Percentiles rank a stretch among this genome's conserved stretches.
Evolutionary conservation across 2,888 invertebrate genomes (phyloP).

Genomic region (Spatulosminthurus flaviceps): DNA sequence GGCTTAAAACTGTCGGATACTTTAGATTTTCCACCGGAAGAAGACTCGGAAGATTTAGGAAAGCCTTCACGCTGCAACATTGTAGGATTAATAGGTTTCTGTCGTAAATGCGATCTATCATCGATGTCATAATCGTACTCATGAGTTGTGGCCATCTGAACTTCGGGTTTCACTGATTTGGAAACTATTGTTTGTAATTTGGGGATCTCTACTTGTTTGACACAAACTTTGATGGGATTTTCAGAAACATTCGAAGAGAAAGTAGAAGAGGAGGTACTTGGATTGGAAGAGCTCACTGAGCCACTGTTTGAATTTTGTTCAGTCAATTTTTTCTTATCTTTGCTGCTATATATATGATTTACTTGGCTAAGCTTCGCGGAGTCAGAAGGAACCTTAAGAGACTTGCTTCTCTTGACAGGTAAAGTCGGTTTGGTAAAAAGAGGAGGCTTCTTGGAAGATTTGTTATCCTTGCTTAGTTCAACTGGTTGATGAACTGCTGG

Average conservation of each 20-base stretch:
- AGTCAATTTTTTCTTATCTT: neutral
- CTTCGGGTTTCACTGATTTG: constrained; percentile 56
- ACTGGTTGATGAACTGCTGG: too few relatives aligned
- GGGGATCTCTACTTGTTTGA: constrained; percentile 62
- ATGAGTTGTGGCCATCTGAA: constrained; percentile 53
- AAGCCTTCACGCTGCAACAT: neutral
- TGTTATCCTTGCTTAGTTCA: neutral
- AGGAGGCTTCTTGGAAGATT: constrained; percentile 51
- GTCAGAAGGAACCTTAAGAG: constrained; percentile 64
- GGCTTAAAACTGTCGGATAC: neutral
- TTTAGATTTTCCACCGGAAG: neutral
- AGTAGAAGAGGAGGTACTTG: constrained; percentile 43
- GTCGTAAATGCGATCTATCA: constrained; percentile 43
- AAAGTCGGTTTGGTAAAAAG: constrained; percentile 64
- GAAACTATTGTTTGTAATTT: constrained; percentile 59
- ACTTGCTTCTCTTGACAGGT: constrained; percentile 67
- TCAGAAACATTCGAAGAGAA: constrained; percentile 38
- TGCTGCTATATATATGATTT: neutral
- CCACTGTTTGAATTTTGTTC: neutral
- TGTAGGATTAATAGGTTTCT: constrained; percentile 10
- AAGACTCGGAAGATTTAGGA: neutral
- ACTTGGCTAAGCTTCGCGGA: constrained; percentile 5
- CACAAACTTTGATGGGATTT: constrained; percentile 58
- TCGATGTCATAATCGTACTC: constrained; percentile 49
- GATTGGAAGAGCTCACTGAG: constrained; percentile 18